Evolutionary conservation across 2,113 vertebrate species (phyloP), one percentile per base, ranked within the genome.

Genomic region (Sander lucioperca): DNA sequence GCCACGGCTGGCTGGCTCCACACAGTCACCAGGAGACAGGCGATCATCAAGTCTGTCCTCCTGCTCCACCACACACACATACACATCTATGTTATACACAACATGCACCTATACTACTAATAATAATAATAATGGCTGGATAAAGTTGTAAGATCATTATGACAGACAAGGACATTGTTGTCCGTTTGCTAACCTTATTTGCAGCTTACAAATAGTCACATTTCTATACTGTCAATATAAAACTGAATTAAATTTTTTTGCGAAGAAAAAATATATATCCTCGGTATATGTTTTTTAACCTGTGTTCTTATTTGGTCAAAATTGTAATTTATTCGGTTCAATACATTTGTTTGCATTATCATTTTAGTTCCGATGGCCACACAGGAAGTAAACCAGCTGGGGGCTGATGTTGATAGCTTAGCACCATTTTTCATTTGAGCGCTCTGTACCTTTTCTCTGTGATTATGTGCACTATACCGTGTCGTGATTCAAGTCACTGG

Each of bases 1-100:
- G 86, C 81, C 79, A 93, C 86, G 91, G 91, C 89, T 94, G 90
- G 87, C 90, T 93, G 93, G 74, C 82, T 92, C 70, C 82, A 85
- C 79, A 70, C 90, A 87, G 90, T 86, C 93, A 93, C 90, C 86
- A n/a, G 85, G 88, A 93, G 93, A 90, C 89, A 81, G 81, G 79
- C 83, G 81, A 89, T 91, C 87, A 92, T 92, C 88, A 89, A 89
- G 85, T 82, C 83, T 79, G 84, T 90, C 90, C 84, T 82, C 85
- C 79, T 14, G 71, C 85, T 56, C 62, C 71, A 6, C 25, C 73
- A 69, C 71, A 79, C 84, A 77, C 88, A 70, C 47, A 58, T 19
- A 85, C 85, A 80, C 48, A 53, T 51, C 50, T 19, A 5, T n/a
- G 56, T 78, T 36, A 65, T 54, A 74, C 80, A 79, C 63, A 80